Percentiles rank a stretch among this genome's conserved stretches.
These are phyloP conservation scores for Xylota segnis DNA, from an alignment of 2,888 invertebrate species.

Conservation along the genomic window DNA sequence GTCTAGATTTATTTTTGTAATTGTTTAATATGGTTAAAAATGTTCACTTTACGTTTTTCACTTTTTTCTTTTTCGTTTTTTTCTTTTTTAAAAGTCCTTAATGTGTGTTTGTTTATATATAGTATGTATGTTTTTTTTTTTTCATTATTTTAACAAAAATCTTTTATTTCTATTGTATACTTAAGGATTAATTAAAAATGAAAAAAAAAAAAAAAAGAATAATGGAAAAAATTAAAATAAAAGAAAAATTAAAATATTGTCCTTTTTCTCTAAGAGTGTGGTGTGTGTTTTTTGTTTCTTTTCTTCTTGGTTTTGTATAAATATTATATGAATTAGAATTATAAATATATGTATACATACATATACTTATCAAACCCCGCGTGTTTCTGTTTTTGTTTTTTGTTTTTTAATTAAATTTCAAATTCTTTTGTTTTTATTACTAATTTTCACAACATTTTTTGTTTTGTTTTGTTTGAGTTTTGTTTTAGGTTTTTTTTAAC, in stretches of 20 bases:
- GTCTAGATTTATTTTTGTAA: constrained; percentile 68
- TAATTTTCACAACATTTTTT: constrained; percentile 64
- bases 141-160: constrained; percentile 8
- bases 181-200: constrained; percentile 66
- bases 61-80: constrained; percentile 13
- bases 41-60: too few relatives aligned
- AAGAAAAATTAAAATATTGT: constrained; percentile 71
- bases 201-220: constrained; percentile 57
- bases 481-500: constrained; percentile 14
- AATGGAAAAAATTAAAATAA: constrained; percentile 61
- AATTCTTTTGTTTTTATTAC: constrained; percentile 30
- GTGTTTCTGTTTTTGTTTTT: constrained; percentile 35
- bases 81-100: constrained; percentile 53
- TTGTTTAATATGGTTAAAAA: constrained; percentile 67
- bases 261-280: constrained; percentile 72
- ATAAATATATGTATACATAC: constrained; percentile 57
- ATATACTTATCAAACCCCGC: constrained; percentile 53
- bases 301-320: constrained; percentile 37
- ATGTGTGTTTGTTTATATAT: constrained; percentile 58
- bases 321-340: constrained; percentile 64
- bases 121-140: constrained; percentile 34
- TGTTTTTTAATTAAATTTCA: constrained; percentile 26
- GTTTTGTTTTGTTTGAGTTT: constrained; percentile 36
- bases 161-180: constrained; percentile 58
- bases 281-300: constrained; percentile 21